phyloP scores from a whole-genome alignment of 2,888 invertebrate genomes.

The Euphydryas editha region DNA sequence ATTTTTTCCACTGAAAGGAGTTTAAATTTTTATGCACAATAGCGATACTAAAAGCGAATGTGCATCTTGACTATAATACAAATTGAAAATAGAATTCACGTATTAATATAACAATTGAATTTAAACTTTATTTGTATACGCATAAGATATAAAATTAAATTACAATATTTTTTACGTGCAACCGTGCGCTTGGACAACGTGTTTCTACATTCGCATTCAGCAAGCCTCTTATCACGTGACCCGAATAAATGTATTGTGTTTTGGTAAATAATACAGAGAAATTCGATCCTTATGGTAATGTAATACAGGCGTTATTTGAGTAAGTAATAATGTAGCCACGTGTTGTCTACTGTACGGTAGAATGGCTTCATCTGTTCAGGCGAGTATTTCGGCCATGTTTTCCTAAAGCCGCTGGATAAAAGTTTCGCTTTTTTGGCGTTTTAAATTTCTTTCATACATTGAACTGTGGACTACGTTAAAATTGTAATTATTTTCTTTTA shows the following conservation, averaged over 20 bases:
- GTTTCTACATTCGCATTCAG: constrained; percentile 47
- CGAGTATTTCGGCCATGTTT: constrained; percentile 48
- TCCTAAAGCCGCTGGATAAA: constrained; percentile 41
- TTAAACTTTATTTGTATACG: neutral
- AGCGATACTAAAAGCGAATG: constrained; percentile 32
- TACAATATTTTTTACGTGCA: constrained; percentile 26
- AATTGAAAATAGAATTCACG: constrained; percentile 35
- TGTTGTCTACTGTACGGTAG: constrained; percentile 32
- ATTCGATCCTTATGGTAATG: neutral
- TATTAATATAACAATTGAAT: constrained; percentile 2
- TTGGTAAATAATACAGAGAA: constrained; percentile 13
- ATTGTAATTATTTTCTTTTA: constrained; percentile 6
- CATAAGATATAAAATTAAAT: constrained; percentile 23
- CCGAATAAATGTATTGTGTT: constrained; percentile 45
- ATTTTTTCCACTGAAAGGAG: constrained; percentile 21
- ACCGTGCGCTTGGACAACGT: constrained; percentile 35
- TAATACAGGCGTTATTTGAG: constrained; percentile 6
- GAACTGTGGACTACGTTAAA: constrained; percentile 13
- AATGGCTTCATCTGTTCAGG: constrained; percentile 52
- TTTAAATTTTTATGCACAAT: constrained; percentile 23
- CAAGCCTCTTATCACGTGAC: constrained; percentile 47
- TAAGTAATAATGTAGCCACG: neutral
- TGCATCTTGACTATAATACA: constrained; percentile 32
- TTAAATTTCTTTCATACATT: constrained; percentile 22
- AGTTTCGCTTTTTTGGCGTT: constrained; percentile 28